Evolutionary conservation across 2,888 invertebrate species (phyloP).

Genomic region (Reticulitermes lucifugus): DNA sequence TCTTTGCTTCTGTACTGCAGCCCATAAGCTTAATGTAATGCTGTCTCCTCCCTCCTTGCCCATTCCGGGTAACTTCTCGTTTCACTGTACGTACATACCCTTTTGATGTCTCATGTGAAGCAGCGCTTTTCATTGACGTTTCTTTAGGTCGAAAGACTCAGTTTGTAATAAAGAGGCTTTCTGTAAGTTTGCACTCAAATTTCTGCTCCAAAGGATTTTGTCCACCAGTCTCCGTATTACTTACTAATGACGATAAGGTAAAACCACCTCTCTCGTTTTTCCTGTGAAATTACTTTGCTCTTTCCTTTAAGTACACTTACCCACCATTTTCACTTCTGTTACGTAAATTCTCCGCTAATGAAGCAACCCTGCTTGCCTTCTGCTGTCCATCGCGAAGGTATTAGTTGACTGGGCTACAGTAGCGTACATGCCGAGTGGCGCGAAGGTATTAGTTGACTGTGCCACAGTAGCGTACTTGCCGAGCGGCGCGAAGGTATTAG

Average conservation of each 20-base stretch:
- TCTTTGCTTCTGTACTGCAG: conserved; percentile 14
- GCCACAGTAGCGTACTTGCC: too few species aligned
- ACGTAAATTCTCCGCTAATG: not conserved
- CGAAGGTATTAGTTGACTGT: too few species aligned
- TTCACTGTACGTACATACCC: not conserved
- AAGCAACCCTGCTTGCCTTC: not conserved
- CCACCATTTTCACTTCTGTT: not conserved
- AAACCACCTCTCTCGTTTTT: not conserved
- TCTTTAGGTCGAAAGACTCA: not conserved
- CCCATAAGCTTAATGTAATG: conserved; percentile 14
- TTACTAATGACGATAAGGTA: not conserved
- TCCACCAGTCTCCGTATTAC: not conserved
- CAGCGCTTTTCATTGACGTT: not conserved
- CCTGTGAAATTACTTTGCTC: not conserved
- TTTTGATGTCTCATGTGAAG: conserved; percentile 22
- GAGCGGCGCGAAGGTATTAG: too few species aligned
- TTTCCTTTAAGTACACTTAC: not conserved
- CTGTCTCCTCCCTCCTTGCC: not conserved
- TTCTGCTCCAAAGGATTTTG: not conserved
- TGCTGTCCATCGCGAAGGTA: too few species aligned
- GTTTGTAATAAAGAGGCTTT: conserved; percentile 14
- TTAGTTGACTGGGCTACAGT: too few species aligned
- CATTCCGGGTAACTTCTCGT: not conserved
- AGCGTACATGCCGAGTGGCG: too few species aligned
- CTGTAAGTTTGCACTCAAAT: not conserved